These are phyloP conservation scores for Carollia perspicillata DNA, from an alignment of 2,113 vertebrate species.

Conservation along the genomic window DNA sequence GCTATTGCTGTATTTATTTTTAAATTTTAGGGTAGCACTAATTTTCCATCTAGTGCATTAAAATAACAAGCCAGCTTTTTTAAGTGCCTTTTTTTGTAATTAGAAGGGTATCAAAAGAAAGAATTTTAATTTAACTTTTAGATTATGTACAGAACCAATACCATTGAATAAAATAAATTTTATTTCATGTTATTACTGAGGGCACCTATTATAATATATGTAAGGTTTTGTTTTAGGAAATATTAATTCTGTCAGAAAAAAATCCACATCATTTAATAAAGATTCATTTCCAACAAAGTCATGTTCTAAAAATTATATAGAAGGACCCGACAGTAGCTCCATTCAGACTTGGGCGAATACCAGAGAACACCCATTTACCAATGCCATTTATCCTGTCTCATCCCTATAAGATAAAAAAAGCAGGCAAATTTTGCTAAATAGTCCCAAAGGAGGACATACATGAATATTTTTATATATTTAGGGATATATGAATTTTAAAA, in stretches of 20 bases:
- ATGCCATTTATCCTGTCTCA: background rate
- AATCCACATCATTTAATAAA: background rate
- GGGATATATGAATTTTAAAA: slow-evolving; percentile 14
- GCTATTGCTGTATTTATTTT: background rate
- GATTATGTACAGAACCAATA: background rate
- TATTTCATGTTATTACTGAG: background rate
- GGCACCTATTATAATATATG: background rate
- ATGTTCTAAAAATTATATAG: background rate
- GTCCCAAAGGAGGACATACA: background rate
- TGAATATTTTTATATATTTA: background rate
- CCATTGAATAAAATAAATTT: slow-evolving; percentile 8
- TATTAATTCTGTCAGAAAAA: background rate
- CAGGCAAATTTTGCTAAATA: background rate
- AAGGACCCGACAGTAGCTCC: background rate
- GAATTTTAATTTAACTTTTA: background rate
- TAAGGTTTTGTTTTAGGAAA: background rate
- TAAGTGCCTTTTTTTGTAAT: background rate
- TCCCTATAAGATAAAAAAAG: background rate
- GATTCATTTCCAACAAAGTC: background rate
- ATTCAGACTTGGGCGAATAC: background rate
- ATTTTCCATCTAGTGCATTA: background rate
- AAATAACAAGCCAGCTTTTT: background rate
- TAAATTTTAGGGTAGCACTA: background rate
- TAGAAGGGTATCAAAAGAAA: background rate
- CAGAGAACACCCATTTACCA: background rate